Base-by-base conservation (phyloP, 1,140 invertebrate species). In the Calycopis cecrops region DNA sequence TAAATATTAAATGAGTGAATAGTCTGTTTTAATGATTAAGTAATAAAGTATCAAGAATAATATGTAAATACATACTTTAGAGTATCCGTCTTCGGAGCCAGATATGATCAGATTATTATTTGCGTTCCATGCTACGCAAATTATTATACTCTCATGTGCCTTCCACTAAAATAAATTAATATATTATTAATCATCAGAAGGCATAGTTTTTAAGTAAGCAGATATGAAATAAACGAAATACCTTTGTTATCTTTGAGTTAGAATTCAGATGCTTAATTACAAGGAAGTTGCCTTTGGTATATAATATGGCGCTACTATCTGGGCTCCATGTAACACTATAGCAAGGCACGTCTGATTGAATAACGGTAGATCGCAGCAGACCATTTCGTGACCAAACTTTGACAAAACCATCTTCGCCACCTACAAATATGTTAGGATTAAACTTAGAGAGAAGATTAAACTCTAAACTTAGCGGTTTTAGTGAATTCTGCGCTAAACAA, bases 321-420 rank as follows among this genome's bases (percentile, higher is more conserved):
- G 96, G 94, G 48, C 94, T 94, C 98, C 98, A 99, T 53, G 92
- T 91, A 8, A 95, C 92, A 37, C 92, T 92, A 71, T 98, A 96
- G 33, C 98, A 92, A 3, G 93, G 90, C 62, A 91, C 91, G 70
- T 91, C 92, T 51, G 93, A 93, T 75, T 97, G 94, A 17, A 96
- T 92, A 0, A 99, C 88, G 4, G 96, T 96, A 10, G 97, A 98
- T 18, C 98, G 90, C 4, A 99, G 87, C 92, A 99, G 97, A 48
- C 98, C 98, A 79, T 93, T 97, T 28, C 96, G 88, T 3, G 98
- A 99, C 98, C 98, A 99, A 56, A 99, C 94, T 88, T 99, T 99
- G 0, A 99, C 91, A 35, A 92, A 91, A 10, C 98, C 98, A 90
- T 99, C 98, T 90, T 99, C 98, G 1, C 98, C 97, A 73, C 93